Percentiles rank a stretch among this genome's conserved stretches.
Evolutionary conservation across 2,888 invertebrate genomes (phyloP).

Genomic region (Ormyrus thymus): DNA sequence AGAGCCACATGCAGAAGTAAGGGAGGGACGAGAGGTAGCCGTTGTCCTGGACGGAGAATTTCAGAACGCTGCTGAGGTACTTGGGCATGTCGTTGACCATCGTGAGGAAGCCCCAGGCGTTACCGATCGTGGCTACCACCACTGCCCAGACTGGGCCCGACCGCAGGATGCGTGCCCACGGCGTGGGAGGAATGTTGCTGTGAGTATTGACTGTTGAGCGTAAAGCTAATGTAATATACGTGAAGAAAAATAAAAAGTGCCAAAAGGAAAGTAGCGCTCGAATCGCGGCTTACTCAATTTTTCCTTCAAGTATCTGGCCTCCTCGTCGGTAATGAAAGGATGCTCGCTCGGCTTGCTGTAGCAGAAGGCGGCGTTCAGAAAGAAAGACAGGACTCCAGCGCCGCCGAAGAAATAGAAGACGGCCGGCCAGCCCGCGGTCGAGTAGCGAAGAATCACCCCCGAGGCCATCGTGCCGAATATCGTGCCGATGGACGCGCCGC

Average conservation of each 20-base stretch:
- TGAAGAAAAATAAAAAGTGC: slow-evolving; percentile 75
- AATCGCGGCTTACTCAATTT: slow-evolving; percentile 32
- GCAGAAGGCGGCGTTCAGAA: slow-evolving; percentile 77
- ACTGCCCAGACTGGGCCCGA: slow-evolving; percentile 85
- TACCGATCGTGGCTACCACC: slow-evolving; percentile 78
- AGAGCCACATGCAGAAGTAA: slow-evolving; percentile 75
- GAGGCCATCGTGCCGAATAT: slow-evolving; percentile 80
- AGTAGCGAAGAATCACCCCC: slow-evolving; percentile 81
- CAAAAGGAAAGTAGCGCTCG: slow-evolving; percentile 72
- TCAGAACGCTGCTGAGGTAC: slow-evolving; percentile 74
- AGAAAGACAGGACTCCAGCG: slow-evolving; percentile 84
- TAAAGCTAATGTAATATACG: slow-evolving; percentile 73
- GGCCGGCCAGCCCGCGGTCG: slow-evolving; percentile 82
- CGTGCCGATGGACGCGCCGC: slow-evolving; percentile 83
- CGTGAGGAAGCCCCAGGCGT: slow-evolving; percentile 73
- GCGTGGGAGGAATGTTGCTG: slow-evolving; percentile 65
- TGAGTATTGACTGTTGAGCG: slow-evolving; percentile 76
- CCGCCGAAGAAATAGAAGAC: slow-evolving; percentile 89
- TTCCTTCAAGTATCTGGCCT: slow-evolving; percentile 67
- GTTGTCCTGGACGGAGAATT: slow-evolving; percentile 73
- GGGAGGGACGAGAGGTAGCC: slow-evolving; percentile 74
- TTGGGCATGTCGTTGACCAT: slow-evolving; percentile 73
- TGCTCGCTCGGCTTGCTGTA: slow-evolving; percentile 71
- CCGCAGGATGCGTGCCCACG: slow-evolving; percentile 69
- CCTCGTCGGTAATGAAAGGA: slow-evolving; percentile 71